Evolutionary conservation across 2,113 vertebrate species (phyloP), one percentile per base, ranked within the genome.

Genomic region (Tragelaphus strepsiceros): DNA sequence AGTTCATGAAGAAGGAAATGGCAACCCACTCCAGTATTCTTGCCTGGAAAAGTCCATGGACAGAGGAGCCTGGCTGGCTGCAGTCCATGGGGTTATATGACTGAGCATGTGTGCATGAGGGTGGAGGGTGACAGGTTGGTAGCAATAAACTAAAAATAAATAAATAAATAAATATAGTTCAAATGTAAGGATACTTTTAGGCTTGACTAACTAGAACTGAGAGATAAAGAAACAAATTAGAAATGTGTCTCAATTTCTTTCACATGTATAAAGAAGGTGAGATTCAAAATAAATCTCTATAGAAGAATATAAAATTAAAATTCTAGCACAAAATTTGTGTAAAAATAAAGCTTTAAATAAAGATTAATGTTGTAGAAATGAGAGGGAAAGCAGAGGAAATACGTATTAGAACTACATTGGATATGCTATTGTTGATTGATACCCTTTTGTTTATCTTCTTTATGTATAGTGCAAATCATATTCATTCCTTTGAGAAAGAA

Each of bases 401-500:
- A 10, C 85, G 24, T 28, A 7, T 13, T 58, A 22, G 21, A 74
- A 4, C 30, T 74, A 39, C 32, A 82, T 6, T n/a, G 13, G 19
- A 14, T 21, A 56, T 12, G n/a, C 7, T 83, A 17, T 7, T 78
- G 43, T 49, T 32, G 84, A 58, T 3, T n/a, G 3, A 24, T 7
- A 17, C 5, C 35, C 7, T 26, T 78, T 62, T 39, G 12, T 51
- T 84, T 6, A 39, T 77, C 28, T 88, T 3, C 24, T 56, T 92
- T 58, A 9, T 22, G 12, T 16, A 26, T 9, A 78, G 61, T 32
- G 0, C 35, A 84, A 77, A 2, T 2, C 6, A 61, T 26, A 56
- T 14, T 97, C 58, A 97, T 56, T 90, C 92, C 0, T 83, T 95
- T 59, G 74, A 92, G 30, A 95, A 87, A 80, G 49, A 81, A 35